These are phyloP conservation scores for Nowickia ferox DNA, from an alignment of 2,888 invertebrate genomes.

Conservation along the genomic window DNA sequence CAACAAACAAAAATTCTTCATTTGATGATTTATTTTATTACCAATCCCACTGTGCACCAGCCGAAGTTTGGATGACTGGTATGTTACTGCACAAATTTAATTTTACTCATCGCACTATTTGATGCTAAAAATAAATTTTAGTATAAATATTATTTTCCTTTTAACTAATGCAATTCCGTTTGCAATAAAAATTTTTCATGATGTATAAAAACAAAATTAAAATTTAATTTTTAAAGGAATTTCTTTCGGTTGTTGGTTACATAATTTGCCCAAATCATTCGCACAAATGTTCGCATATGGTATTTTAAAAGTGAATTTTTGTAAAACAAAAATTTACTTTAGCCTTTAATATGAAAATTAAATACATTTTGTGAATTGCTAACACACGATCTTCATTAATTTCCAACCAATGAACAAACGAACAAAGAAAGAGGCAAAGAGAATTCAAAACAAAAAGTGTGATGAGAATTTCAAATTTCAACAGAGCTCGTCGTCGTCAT, in stretches of 20 bases:
- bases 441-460: constrained; percentile 15
- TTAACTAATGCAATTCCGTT: background rate
- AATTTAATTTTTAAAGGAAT: no score
- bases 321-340: constrained; percentile 21
- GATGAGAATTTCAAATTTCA: constrained; percentile 50
- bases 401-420: constrained; percentile 1
- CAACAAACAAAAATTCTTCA: no score
- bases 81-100: constrained; percentile 1
- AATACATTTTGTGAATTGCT: constrained; percentile 32
- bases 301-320: background rate
- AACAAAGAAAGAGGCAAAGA: background rate
- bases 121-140: constrained; percentile 34
- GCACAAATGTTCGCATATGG: constrained; percentile 8
- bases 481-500: constrained; percentile 30
- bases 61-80: background rate
- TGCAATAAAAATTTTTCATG: no score
- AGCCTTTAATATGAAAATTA: constrained; percentile 2
- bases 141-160: background rate
- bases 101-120: constrained; percentile 8
- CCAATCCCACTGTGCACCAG: background rate
- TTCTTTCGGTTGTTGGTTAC: background rate
- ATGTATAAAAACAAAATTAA: no score
- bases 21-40: no score
- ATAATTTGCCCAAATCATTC: background rate
- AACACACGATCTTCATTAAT: constrained; percentile 35